Conservation (phyloP, 2,888 invertebrate species). For the Apodemia mormo region DNA sequence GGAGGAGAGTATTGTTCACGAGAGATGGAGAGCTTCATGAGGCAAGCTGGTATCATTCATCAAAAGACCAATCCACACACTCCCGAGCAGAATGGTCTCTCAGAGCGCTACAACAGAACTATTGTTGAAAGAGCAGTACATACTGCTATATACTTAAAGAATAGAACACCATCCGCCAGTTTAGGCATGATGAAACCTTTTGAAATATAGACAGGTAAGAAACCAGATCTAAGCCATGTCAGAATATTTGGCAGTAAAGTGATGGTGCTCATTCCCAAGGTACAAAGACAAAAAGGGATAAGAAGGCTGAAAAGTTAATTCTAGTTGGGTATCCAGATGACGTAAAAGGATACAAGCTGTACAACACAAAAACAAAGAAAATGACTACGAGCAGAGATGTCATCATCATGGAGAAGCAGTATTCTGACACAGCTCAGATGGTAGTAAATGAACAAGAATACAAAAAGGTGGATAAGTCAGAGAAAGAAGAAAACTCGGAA, state of each 20-base stretch:
- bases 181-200: constrained; percentile 31
- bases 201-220: constrained; percentile 35
- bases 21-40: constrained; percentile 33
- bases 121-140: constrained; percentile 32
- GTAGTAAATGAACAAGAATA: not conserved
- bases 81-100: constrained; percentile 38
- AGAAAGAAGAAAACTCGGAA: not conserved
- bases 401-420: constrained; percentile 30
- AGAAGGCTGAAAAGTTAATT: constrained; percentile 30
- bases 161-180: constrained; percentile 25
- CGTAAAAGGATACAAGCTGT: constrained; percentile 31
- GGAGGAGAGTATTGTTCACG: constrained; percentile 22
- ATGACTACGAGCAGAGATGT: constrained; percentile 36
- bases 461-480: not conserved
- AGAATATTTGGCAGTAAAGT: constrained; percentile 25
- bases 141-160: constrained; percentile 27
- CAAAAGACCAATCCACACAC: constrained; percentile 38
- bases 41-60: constrained; percentile 29
- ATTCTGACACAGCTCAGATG: not conserved
- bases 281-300: constrained; percentile 34
- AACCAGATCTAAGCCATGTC: constrained; percentile 34
- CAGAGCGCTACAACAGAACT: constrained; percentile 34
- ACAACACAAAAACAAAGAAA: constrained; percentile 31
- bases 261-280: constrained; percentile 23
- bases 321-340: constrained; percentile 32